Conservation (phyloP, 2,888 invertebrate species). For the Eupeodes latifasciatus region DNA sequence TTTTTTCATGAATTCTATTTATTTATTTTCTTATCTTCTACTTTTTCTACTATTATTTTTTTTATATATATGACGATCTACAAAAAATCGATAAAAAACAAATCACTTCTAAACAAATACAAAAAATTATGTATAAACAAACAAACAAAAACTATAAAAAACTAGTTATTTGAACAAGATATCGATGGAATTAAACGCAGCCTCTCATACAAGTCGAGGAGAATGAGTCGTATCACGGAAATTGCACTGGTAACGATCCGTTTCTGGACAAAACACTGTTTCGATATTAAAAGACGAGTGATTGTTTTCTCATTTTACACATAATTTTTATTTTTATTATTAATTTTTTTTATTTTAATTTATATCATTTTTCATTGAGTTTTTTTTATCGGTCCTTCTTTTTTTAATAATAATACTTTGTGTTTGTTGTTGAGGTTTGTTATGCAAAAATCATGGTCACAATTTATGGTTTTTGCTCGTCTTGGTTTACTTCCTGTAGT, state of each 20-base stretch:
- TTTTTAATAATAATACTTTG: slow-evolving; percentile 18
- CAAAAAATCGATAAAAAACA: slow-evolving; percentile 57
- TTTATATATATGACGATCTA: slow-evolving; percentile 55
- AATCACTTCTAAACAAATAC: slow-evolving; percentile 62
- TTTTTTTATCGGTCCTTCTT: slow-evolving; percentile 29
- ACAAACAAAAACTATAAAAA: slow-evolving; percentile 75
- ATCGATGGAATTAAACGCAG: slow-evolving; percentile 93
- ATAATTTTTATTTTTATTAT: slow-evolving; percentile 56
- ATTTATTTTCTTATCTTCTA: slow-evolving; percentile 72
- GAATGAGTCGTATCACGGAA: slow-evolving; percentile 93
- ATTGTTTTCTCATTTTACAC: slow-evolving; percentile 78
- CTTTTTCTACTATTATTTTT: slow-evolving; percentile 66
- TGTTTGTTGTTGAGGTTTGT: slow-evolving; percentile 54
- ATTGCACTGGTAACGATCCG: slow-evolving; percentile 90
- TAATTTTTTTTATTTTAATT: slow-evolving; percentile 59
- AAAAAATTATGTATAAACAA: slow-evolving; percentile 40
- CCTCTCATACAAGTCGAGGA: slow-evolving; percentile 90
- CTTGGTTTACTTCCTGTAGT: slow-evolving; percentile 49
- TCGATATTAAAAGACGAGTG: slow-evolving; percentile 81
- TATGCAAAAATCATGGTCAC: slow-evolving; percentile 54
- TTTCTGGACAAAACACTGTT: slow-evolving; percentile 83
- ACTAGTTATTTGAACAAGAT: slow-evolving; percentile 94
- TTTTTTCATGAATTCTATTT: slow-evolving; percentile 42
- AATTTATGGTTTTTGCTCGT: slow-evolving; percentile 30
- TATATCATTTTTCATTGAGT: slow-evolving; percentile 56